Evolutionary conservation across 2,888 invertebrate genomes (phyloP), one percentile per base, ranked within the genome.

Genomic region (Caenorhabditis sp.): DNA sequence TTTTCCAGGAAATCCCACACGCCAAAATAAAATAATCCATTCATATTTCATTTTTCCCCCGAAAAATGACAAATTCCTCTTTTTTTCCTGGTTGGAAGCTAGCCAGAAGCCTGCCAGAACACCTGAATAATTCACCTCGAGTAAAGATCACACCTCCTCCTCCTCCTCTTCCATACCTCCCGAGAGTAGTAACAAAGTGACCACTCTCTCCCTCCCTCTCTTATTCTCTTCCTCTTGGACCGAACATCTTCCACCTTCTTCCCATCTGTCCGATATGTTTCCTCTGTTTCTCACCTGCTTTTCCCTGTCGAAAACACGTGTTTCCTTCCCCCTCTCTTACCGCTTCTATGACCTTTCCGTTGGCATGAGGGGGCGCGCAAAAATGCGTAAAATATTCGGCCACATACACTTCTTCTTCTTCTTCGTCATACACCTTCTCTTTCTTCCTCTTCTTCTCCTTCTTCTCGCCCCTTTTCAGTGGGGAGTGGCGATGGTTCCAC

Each of bases 401-500:
- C 51, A 20, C 65, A n/a, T n/a, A n/a, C n/a, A n/a, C n/a, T n/a
- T n/a, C n/a, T n/a, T n/a, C n/a, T n/a, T n/a, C n/a, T n/a, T n/a
- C 22, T 55, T 44, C 28, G 40, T 20, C 44, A 60, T 60, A 60
- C 60, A 60, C 64, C 64, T 20, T 65, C 22, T 4, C 26, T 18
- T 24, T 13, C 28, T 61, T 24, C 40, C 11, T 60, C 22, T 35
- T 37, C 53, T 18, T 9, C 26, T 24, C 13, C 3, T 15, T 18
- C 26, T 8, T 47, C 68, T 18, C 28, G 18, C 37, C 35, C n/a
- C 35, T 28, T 50, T 70, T 50, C 62, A 51, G 53, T 71, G 62
- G 62, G n/a, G 72, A 58, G 72, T 72, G 72, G 65, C 44, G 35
- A 47, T 64, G 71, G 71, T 72, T 74, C 65, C 74, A 65, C 65